Evolutionary conservation across 2,797 vertebrate genomes (phyloP), one percentile per base, ranked within the genome.

Genomic region (Arctocebus calabarensis): DNA sequence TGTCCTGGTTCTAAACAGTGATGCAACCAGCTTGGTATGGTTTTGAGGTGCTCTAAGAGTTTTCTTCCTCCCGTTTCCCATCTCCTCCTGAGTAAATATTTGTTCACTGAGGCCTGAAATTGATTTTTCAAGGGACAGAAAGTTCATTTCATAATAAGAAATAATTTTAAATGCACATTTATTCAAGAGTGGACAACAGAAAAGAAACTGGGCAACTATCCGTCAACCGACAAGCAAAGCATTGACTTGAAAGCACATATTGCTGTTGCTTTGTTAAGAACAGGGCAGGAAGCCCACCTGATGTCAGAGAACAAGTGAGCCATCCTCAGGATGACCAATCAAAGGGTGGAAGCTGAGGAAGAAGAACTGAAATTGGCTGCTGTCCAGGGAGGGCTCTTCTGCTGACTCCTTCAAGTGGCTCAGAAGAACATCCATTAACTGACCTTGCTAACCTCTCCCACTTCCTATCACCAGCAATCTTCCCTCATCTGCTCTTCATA

Each of bases 81-180:
- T 64, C 5, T 27, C 29, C 70, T 85, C 87, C 88, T 22, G 27
- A 96, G 92, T n/a, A 95, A 95, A 88, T 90, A 94, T 88, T 94
- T 96, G 66, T 96, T 97, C 94, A 77, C 71, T 96, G 96, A 95
- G 73, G 86, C 97, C 92, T 97, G 96, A 97, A 97, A 96, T 90
- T 94, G 71, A 96, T 94, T 96, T 96, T 97, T 95, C 83, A 90
- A 62, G 84, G 90, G 90, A 95, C 86, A 92, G 79, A 77, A 66
- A 66, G 19, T 95, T 94, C 71, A 94, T 96, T 92, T 95, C 81
- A 96, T 94, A 95, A 96, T 94, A 71, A 90, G 61, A 95, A 95
- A 88, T 87, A 4, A 78, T 91, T 95, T 97, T 77, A 88, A 91
- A 93, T 96, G 86, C 84, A 95, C 17, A 94, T 71, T 89, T 48